Conservation (phyloP, 2,797 vertebrate species). For the Acipenser transmontanus region DNA sequence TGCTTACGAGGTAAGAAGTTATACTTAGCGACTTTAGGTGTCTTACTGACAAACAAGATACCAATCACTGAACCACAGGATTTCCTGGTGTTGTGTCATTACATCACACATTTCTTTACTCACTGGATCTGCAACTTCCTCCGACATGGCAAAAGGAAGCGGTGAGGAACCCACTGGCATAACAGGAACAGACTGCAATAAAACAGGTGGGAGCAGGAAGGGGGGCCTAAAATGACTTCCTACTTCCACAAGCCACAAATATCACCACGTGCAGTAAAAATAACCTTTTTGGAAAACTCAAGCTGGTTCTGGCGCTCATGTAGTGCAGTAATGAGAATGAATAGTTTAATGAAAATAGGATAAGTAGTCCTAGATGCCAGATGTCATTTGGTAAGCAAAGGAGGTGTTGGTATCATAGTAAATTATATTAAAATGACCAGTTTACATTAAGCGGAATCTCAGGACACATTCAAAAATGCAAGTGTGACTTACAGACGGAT, state of each 20-base stretch:
- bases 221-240: not conserved
- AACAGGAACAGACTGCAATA: constrained; percentile 15
- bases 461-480: too few species aligned
- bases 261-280: not conserved
- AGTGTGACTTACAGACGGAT: too few species aligned
- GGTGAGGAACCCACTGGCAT: constrained; percentile 30
- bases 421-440: too few species aligned
- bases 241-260: not conserved
- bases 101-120: constrained; percentile 34
- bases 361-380: too few species aligned
- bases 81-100: constrained; percentile 50
- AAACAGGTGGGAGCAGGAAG: constrained; percentile 14
- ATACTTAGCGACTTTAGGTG: constrained; percentile 35
- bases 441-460: too few species aligned
- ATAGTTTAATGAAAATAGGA: too few species aligned
- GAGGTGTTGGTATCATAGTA: too few species aligned
- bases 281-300: too few species aligned
- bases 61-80: constrained; percentile 51
- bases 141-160: constrained; percentile 36
- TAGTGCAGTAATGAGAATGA: too few species aligned
- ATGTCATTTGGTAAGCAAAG: too few species aligned
- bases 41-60: constrained; percentile 40
- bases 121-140: constrained; percentile 35
- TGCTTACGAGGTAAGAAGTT: constrained; percentile 21
- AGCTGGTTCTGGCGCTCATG: too few species aligned